Base-by-base conservation (phyloP, 64 coral and sea anemone genomes). In the Astreopora myriophthalma region DNA sequence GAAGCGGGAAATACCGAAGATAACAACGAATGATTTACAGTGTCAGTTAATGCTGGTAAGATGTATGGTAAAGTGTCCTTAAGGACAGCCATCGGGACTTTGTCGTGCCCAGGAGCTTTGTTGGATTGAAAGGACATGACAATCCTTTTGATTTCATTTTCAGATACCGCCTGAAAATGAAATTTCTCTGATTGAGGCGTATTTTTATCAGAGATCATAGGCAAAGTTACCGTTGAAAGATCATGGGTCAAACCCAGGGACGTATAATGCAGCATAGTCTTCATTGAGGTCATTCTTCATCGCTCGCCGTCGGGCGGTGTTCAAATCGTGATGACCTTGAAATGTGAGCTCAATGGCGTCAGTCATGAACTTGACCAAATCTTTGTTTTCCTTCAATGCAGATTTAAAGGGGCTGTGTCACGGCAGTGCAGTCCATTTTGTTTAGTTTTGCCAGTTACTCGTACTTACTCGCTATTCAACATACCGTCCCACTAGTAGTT, bases 311-410 rank as follows among this genome's bases (percentile, higher is more conserved):
- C 74, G 58, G 25, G 60, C 55, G 35, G 27, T 78, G 23, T 89
- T 89, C 58, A 89, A 76, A 27, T 89, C 52, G 57, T 89, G 87
- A 87, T 87, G 37, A 55, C 85, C 39, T 87, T 87, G 85, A 52
- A 73, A n/a, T 30, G 85, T 31, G 3, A 87, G 85, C 14, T 66
- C 85, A 10, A 87, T 87, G 67, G 67, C 39, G 67, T 87, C 67
- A 31, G 67, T 87, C 84, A 71, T 46, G 14, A 87, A 31, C 67
- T 87, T 34, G 35, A 87, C 68, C 22, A 87, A 42, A 33, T 87
- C 85, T 73, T 73, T 87, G 44, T 73, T 87, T 6, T 87, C 67
- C 85, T 87, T n/a, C n/a, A n/a, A n/a, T n/a, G n/a, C n/a, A n/a
- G n/a, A n/a, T n/a, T n/a, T n/a, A n/a, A n/a, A n/a, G n/a, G n/a